Evolutionary conservation across 2,888 invertebrate genomes (phyloP).

Genomic region (Girardia tigrina): DNA sequence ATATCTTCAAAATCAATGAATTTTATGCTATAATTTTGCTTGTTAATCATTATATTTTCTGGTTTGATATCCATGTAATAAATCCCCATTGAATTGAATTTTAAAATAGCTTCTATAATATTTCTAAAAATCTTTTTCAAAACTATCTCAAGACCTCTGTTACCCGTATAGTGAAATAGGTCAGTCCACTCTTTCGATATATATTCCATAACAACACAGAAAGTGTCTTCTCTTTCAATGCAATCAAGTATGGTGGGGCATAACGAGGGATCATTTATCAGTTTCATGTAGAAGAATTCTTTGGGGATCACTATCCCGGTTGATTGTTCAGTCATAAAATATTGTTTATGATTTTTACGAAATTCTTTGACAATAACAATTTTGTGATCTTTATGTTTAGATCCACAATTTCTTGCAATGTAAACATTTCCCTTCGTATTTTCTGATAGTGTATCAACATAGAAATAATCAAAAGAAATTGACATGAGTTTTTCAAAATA

Average conservation of each 20-base stretch:
- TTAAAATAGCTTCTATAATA: background rate
- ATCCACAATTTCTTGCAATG: background rate
- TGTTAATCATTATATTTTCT: background rate
- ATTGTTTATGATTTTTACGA: background rate
- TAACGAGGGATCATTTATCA: background rate
- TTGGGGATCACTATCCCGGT: background rate
- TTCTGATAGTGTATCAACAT: no score
- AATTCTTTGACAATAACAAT: constrained; percentile 8
- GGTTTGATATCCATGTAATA: constrained; percentile 9
- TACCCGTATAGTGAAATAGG: background rate
- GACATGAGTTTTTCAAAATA: no score
- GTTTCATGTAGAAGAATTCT: background rate
- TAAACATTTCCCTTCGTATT: background rate
- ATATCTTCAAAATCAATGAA: background rate
- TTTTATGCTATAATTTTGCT: background rate
- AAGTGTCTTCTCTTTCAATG: background rate
- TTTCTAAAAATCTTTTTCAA: background rate
- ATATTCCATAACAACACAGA: background rate
- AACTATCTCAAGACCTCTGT: background rate
- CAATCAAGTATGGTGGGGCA: background rate
- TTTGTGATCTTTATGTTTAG: background rate
- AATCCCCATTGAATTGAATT: background rate
- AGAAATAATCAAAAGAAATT: no score
- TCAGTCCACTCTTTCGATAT: background rate
- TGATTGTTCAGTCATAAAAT: background rate